phyloP scores from a whole-genome alignment of 2,888 invertebrate genomes.

The Lycaena phlaeas region DNA sequence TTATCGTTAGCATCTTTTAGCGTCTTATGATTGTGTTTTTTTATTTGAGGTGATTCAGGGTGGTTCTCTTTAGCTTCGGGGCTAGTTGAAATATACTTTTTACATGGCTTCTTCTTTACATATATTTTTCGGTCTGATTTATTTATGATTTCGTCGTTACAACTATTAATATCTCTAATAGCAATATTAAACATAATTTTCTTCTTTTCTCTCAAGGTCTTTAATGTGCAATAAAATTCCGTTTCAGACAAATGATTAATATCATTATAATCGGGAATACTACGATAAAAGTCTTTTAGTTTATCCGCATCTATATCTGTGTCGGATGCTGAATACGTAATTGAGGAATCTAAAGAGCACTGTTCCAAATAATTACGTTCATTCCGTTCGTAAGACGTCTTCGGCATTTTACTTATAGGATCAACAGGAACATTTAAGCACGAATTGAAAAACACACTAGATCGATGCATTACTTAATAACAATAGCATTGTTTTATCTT shows the following conservation, averaged over 20 bases:
- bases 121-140: neutral
- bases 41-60: too few relatives aligned
- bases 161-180: constrained; percentile 43
- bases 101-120: neutral
- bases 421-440: constrained; percentile 82
- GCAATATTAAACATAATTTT: constrained; percentile 56
- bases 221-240: constrained; percentile 82
- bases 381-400: constrained; percentile 78
- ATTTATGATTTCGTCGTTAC: constrained; percentile 17
- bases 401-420: constrained; percentile 80
- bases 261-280: constrained; percentile 86
- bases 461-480: constrained; percentile 57
- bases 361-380: constrained; percentile 43
- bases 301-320: constrained; percentile 67
- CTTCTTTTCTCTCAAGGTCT: constrained; percentile 77
- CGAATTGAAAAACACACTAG: constrained; percentile 79
- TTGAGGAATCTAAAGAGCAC: constrained; percentile 50
- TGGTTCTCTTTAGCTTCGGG: neutral
- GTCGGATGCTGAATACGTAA: constrained; percentile 35
- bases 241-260: constrained; percentile 82
- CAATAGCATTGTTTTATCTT: constrained; percentile 13
- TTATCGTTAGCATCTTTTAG: constrained; percentile 4
- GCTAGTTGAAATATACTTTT: neutral
- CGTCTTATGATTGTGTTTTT: neutral
- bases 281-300: constrained; percentile 81